These are phyloP conservation scores for Geococcyx californianus DNA, from an alignment of 2,113 vertebrate genomes.

Conservation along the genomic window DNA sequence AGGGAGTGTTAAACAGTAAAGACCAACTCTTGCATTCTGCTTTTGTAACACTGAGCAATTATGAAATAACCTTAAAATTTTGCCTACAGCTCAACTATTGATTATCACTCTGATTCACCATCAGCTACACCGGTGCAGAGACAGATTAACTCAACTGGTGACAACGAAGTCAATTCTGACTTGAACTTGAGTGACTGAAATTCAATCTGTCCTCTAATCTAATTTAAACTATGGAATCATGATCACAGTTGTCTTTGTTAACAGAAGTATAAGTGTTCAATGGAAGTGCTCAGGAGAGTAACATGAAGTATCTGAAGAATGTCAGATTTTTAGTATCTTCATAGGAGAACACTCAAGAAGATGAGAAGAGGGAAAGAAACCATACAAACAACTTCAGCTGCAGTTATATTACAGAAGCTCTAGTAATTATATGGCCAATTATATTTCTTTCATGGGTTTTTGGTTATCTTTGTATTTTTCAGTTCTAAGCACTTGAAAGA, in stretches of 20 bases:
- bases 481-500: constrained; percentile 34
- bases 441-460: constrained; percentile 2
- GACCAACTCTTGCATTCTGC: neutral
- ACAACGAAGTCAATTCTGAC: neutral
- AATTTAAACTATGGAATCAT: neutral
- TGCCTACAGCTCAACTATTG: neutral
- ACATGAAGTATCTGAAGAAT: neutral
- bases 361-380: neutral
- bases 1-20: neutral
- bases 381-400: neutral
- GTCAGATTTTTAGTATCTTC: constrained; percentile 9
- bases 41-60: neutral
- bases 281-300: neutral
- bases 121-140: neutral
- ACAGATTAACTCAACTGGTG: neutral
- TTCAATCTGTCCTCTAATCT: neutral
- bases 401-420: neutral
- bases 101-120: neutral
- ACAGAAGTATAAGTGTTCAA: neutral
- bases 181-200: neutral
- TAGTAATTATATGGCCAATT: constrained; percentile 41
- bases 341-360: constrained; percentile 1
- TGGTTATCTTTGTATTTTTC: constrained; percentile 14
- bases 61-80: neutral
- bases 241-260: neutral